Conservation (phyloP, 1,140 invertebrate species). For the Caenorhabditis latens region DNA sequence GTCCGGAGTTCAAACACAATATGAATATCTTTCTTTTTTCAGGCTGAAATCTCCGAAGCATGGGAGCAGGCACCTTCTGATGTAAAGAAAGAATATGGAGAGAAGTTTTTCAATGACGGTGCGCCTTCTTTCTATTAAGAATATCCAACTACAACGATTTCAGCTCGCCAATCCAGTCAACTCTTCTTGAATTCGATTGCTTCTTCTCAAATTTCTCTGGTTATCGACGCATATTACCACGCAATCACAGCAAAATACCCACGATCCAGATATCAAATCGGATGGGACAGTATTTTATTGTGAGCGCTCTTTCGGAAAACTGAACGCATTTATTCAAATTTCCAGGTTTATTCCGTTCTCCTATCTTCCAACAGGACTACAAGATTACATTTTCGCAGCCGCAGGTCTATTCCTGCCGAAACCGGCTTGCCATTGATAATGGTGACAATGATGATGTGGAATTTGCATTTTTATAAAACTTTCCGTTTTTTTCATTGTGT, state of each 20-base stretch:
- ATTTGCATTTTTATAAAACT: not conserved
- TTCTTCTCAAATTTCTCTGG: slow-evolving; percentile 60
- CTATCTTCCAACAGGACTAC: slow-evolving; percentile 54
- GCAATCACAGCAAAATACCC: slow-evolving; percentile 68
- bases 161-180: not conserved
- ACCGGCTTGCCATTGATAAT: slow-evolving; percentile 41
- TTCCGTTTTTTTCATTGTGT: not conserved
- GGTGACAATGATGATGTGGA: not conserved
- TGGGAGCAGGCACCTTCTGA: slow-evolving; percentile 59
- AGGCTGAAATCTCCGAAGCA: slow-evolving; percentile 54
- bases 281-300: slow-evolving; percentile 65
- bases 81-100: slow-evolving; percentile 65
- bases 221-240: slow-evolving; percentile 69
- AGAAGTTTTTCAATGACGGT: slow-evolving; percentile 64
- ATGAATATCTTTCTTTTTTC: not conserved
- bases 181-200: slow-evolving; percentile 54
- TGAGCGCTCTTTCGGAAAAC: slow-evolving; percentile 15
- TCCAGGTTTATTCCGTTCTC: slow-evolving; percentile 61
- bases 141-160: not conserved
- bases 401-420: slow-evolving; percentile 45
- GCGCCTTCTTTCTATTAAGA: not conserved
- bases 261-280: slow-evolving; percentile 64
- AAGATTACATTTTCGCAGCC: slow-evolving; percentile 56
- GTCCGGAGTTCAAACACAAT: not conserved
- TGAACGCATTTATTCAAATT: not conserved